Evolutionary conservation across 1,140 invertebrate genomes (phyloP).

Genomic region (Caerostris extrusa): DNA sequence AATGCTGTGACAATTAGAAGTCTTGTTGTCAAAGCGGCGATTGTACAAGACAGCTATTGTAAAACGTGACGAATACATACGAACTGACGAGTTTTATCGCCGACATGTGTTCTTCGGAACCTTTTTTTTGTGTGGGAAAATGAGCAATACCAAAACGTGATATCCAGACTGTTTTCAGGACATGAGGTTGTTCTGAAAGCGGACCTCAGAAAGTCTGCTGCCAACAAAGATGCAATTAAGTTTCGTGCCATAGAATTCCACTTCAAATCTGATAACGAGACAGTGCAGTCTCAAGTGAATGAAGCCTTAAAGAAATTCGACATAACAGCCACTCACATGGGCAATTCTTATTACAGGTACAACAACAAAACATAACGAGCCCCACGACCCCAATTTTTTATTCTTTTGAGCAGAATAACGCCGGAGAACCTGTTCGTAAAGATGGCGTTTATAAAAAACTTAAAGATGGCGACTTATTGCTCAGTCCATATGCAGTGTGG

Average conservation of each 20-base stretch:
- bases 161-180: neutral
- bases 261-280: neutral
- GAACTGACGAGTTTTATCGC: neutral
- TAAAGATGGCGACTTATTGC: neutral
- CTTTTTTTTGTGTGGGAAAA: neutral
- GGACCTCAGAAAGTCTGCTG: neutral
- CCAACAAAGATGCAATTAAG: neutral
- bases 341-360: neutral
- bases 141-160: neutral
- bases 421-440: neutral
- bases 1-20: neutral
- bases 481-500: neutral
- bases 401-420: neutral
- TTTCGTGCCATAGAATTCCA: neutral
- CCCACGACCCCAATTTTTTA: neutral
- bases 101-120: neutral
- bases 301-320: neutral
- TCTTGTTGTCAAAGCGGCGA: neutral
- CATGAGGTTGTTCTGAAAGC: neutral
- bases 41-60: neutral
- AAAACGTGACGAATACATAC: neutral
- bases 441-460: neutral
- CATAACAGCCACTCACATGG: neutral
- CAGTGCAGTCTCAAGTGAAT: neutral
- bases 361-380: neutral